A percentile compares a stretch with the other conserved stretches of the same genome.
These are phyloP conservation scores for Salticus scenicus DNA, from an alignment of 2,888 invertebrate species.

Conservation along the genomic window DNA sequence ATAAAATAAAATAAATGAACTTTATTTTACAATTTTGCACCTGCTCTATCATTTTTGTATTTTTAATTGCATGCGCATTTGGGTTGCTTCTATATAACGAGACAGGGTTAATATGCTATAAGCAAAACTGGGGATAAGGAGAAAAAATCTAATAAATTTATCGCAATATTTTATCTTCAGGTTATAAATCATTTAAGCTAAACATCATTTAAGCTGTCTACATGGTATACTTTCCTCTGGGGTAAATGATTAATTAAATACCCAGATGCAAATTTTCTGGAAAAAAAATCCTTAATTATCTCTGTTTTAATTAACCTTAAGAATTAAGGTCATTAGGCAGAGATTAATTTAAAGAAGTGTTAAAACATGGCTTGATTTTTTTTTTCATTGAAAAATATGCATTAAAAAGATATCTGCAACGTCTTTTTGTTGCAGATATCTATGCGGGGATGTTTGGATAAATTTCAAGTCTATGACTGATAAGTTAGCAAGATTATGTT, in stretches of 20 bases:
- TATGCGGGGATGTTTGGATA: too few species aligned
- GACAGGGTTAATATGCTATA: neutral
- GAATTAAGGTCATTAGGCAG: constrained; percentile 3
- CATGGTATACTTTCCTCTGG: neutral
- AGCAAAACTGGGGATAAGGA: neutral
- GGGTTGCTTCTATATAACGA: neutral
- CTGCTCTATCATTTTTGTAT: too few species aligned
- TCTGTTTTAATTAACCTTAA: neutral
- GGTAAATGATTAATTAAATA: neutral
- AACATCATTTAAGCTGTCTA: neutral
- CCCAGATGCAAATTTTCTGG: too few species aligned
- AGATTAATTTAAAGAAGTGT: constrained; percentile 14
- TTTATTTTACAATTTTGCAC: too few species aligned
- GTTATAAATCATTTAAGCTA: neutral
- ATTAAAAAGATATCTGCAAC: too few species aligned
- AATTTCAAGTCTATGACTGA: too few species aligned
- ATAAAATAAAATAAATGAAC: too few species aligned
- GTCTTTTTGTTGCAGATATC: too few species aligned
- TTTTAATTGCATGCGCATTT: too few species aligned
- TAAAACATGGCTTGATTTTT: neutral
- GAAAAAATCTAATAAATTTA: neutral
- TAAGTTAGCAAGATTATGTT: too few species aligned
- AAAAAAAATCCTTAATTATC: neutral
- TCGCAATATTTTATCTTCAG: neutral
- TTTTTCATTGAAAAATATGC: too few species aligned